phyloP scores from a whole-genome alignment of 2,113 vertebrate species.

The Nycticorax nycticorax region DNA sequence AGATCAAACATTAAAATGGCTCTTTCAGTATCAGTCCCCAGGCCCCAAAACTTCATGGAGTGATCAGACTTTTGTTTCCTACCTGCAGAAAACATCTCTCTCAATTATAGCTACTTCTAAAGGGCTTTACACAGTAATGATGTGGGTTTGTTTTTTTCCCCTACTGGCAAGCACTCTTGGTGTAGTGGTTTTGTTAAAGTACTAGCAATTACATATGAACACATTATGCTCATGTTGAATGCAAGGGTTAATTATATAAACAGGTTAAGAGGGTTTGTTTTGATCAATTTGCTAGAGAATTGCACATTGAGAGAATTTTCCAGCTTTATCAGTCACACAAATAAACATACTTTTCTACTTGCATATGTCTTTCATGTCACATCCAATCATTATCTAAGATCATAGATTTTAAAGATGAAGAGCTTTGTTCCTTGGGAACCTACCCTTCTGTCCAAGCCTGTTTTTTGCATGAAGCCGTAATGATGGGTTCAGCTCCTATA shows the following conservation, averaged over 20 bases:
- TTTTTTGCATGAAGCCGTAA: not conserved
- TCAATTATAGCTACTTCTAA: not conserved
- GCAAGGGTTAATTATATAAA: not conserved
- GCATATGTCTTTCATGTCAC: not conserved
- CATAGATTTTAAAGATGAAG: not conserved
- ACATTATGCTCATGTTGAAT: not conserved
- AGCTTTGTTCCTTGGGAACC: not conserved
- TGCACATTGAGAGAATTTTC: not conserved
- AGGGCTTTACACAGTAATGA: not conserved
- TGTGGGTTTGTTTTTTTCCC: no score
- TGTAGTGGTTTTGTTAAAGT: not conserved
- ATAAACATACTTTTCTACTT: not conserved
- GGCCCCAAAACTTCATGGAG: not conserved
- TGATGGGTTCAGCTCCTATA: not conserved
- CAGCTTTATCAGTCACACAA: not conserved
- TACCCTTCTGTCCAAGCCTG: not conserved
- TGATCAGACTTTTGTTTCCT: not conserved
- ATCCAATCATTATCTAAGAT: not conserved
- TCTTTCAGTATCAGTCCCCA: not conserved
- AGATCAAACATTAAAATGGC: not conserved
- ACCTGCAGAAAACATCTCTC: not conserved
- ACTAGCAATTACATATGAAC: not conserved
- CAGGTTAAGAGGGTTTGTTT: not conserved
- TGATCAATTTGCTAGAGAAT: not conserved
- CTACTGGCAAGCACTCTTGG: fast-evolving